phyloP scores from a whole-genome alignment of 2,113 vertebrate species.

The Stegostoma tigrinum region DNA sequence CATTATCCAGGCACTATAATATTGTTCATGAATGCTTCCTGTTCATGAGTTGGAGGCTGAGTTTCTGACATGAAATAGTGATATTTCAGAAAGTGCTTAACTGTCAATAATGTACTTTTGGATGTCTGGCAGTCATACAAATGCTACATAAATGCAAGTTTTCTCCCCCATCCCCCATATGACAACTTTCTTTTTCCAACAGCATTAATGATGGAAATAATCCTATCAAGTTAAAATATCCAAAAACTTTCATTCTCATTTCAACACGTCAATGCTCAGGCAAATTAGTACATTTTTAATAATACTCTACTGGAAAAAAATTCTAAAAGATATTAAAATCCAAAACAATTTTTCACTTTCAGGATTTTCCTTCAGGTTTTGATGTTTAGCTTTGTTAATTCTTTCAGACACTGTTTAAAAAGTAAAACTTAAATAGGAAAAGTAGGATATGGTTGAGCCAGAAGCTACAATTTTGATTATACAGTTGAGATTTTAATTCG shows the following conservation, averaged over 20 bases:
- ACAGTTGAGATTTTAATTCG: neutral
- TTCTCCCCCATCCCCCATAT: too few relatives aligned
- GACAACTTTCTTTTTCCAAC: too few relatives aligned
- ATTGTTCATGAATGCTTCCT: too few relatives aligned
- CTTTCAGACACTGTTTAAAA: neutral
- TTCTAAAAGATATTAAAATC: neutral
- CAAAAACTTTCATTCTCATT: neutral
- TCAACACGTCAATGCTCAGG: neutral
- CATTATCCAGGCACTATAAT: too few relatives aligned
- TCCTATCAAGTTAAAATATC: neutral
- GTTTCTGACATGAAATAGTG: too few relatives aligned
- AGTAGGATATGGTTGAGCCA: neutral
- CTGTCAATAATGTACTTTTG: too few relatives aligned
- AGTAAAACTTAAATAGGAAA: neutral
- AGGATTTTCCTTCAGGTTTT: neutral
- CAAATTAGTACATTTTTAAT: neutral
- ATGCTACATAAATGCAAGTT: too few relatives aligned
- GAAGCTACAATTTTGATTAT: neutral
- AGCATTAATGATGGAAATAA: neutral
- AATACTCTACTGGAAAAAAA: neutral
- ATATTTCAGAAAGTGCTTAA: too few relatives aligned
- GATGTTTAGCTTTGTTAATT: neutral
- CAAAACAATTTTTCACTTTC: neutral
- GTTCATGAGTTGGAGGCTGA: too few relatives aligned
- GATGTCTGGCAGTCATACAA: too few relatives aligned